Evolutionary conservation across 2,888 invertebrate genomes (phyloP), one percentile per base, ranked within the genome.

Genomic region (Oligia latruncula): DNA sequence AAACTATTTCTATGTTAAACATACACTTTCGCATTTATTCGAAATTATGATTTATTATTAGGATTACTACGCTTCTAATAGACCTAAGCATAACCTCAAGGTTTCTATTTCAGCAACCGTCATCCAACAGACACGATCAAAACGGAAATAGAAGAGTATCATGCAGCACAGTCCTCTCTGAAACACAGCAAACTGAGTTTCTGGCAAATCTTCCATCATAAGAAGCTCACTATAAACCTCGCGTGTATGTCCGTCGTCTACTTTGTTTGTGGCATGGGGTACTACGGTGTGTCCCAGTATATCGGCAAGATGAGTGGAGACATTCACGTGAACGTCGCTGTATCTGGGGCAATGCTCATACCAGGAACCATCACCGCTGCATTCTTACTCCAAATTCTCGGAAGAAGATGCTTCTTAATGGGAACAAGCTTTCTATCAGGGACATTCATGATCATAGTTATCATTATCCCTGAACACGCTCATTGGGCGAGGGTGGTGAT

Each of bases 211-310:
- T 96, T 96, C 82, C 91, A 83, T 20, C 92, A 95, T 80, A 94
- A 87, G 78, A 97, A 97, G 88, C 96, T 98, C 91, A 94, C 97
- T 29, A 88, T 97, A 29, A 98, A 98, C 90, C 97, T 98, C 0
- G 84, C 97, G 0, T 97, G 97, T 80, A 98, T 98, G 94, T 97
- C 97, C 73, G 97, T 98, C 88, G 97, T 98, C 88, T 98, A 98
- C 98, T 96, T 98, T 23, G 98, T 98, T 0, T 98, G 98, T 72
- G 98, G 98, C 11, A 97, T 99, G 96, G 98, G 98, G 49, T 98
- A 98, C 92, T 99, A 98, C 90, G 99, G 98, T 0, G 97, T 98
- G 49, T 98, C 98, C 0, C 98, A 98, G 91, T 98, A 98, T 91
- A 98, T 98, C 72, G 98, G 98, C 0, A 97, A 98, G 91, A 97